Conservation (phyloP, 2,113 vertebrate species). For the Axis porcinus region DNA sequence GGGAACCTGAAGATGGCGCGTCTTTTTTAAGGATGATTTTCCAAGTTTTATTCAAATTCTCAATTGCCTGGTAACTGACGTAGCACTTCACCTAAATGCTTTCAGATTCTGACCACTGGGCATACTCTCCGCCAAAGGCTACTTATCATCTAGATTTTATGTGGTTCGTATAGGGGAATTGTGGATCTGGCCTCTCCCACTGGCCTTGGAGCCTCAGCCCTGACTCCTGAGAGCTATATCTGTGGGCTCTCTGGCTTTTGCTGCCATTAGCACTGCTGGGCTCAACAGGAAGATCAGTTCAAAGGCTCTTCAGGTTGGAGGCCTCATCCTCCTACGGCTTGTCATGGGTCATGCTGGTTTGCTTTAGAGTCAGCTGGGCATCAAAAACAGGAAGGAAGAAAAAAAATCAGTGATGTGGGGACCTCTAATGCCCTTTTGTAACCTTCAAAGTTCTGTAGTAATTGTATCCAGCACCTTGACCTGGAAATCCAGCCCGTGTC, state of each 20-base stretch:
- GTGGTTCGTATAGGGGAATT: not conserved
- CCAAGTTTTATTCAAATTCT: not conserved
- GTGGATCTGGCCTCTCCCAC: not conserved
- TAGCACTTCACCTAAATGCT: not conserved
- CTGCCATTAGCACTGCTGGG: not conserved
- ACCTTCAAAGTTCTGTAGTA: not conserved
- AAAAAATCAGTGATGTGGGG: not conserved
- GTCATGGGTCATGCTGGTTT: not conserved
- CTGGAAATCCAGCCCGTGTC: not conserved
- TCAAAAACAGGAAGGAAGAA: constrained; percentile 16
- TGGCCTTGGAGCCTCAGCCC: not conserved
- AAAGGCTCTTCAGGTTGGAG: not conserved
- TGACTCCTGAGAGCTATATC: not conserved
- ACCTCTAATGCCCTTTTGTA: not conserved
- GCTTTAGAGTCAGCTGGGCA: not conserved
- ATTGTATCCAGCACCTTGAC: not conserved
- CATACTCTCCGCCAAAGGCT: not conserved
- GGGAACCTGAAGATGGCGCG: not conserved
- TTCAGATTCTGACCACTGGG: not conserved
- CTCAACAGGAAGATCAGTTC: not conserved
- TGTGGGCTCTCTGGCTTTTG: not conserved
- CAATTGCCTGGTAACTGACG: not conserved
- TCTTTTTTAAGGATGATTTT: not conserved
- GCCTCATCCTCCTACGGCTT: not conserved
- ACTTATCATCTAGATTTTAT: not conserved